Percentiles rank a stretch among this genome's conserved stretches.
Conservation (phyloP, 1,140 invertebrate genomes). For the Sycophila sp. region DNA sequence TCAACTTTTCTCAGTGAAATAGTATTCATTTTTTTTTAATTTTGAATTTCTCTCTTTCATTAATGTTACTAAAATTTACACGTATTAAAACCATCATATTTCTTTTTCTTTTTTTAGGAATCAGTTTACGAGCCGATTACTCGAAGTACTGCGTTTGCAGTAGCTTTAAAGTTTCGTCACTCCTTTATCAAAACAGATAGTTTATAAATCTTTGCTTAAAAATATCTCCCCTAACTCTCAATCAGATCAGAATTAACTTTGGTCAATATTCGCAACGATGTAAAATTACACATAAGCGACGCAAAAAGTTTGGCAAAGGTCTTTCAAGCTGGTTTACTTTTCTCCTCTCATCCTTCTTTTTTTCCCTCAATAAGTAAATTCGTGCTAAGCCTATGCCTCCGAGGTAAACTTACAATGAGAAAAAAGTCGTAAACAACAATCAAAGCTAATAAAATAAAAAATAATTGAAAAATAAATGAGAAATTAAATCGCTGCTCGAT, state of each 20-base stretch:
- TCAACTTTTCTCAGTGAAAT: slow-evolving; percentile 2
- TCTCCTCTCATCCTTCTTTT: neutral
- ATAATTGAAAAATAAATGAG: neutral
- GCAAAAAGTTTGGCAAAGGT: slow-evolving; percentile 29
- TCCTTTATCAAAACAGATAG: neutral
- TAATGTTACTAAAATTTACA: slow-evolving; percentile 20
- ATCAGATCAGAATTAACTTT: slow-evolving; percentile 37
- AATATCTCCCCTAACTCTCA: slow-evolving; percentile 8
- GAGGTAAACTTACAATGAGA: neutral
- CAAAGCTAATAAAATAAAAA: slow-evolving; percentile 11
- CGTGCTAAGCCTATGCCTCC: slow-evolving; percentile 15
- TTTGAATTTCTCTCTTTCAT: neutral
- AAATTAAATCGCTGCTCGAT: slow-evolving; percentile 7
- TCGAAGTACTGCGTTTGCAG: neutral
- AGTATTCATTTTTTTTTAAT: slow-evolving; percentile 12
- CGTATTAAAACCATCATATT: slow-evolving; percentile 18
- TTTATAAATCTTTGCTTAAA: slow-evolving; percentile 28
- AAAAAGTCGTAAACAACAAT: slow-evolving; percentile 19
- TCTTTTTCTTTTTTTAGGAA: slow-evolving; percentile 23
- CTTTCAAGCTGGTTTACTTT: slow-evolving; percentile 28
- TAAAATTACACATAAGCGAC: slow-evolving; percentile 10
- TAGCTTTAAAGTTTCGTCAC: neutral
- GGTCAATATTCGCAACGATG: slow-evolving; percentile 14
- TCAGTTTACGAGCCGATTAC: neutral
- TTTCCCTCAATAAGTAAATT: slow-evolving; percentile 11